Evolutionary conservation across 2,113 vertebrate species (phyloP).

Genomic region (Pungitius pungitius): DNA sequence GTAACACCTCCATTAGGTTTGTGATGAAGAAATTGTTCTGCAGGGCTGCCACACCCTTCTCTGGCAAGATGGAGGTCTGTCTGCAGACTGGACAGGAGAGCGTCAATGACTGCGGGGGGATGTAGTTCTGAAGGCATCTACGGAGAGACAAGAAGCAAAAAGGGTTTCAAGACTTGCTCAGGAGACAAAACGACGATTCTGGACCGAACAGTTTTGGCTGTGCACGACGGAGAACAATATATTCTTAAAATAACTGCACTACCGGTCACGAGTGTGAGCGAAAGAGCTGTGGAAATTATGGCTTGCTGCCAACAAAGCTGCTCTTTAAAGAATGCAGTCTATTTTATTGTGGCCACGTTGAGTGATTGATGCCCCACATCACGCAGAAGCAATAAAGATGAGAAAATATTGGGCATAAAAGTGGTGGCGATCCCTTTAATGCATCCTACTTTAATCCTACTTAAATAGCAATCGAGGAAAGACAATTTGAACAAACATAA

Average conservation of each 20-base stretch:
- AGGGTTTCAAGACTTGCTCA: background rate
- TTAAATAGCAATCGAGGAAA: background rate
- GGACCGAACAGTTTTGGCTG: background rate
- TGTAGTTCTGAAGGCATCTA: constrained; percentile 95
- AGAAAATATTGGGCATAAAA: constrained; percentile 12
- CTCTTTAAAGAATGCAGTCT: constrained; percentile 24
- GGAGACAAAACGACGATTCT: background rate
- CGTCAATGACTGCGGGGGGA: constrained; percentile 92
- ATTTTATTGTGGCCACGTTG: constrained; percentile 19
- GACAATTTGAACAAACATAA: background rate
- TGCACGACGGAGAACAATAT: background rate
- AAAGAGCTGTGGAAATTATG: constrained; percentile 25
- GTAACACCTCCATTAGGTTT: constrained; percentile 95
- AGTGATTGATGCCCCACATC: constrained; percentile 28
- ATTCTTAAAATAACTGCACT: constrained; percentile 15
- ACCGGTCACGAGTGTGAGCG: constrained; percentile 8
- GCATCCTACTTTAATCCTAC: too few relatives aligned
- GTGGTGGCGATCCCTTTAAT: too few relatives aligned
- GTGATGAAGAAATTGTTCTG: constrained; percentile 99
- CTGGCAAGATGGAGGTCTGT: constrained; percentile 94
- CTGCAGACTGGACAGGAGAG: constrained; percentile 93
- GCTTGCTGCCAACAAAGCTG: constrained; percentile 19
- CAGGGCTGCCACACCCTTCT: constrained; percentile 90
- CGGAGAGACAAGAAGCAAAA: background rate
- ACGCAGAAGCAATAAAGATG: constrained; percentile 21